Evolutionary conservation across 2,888 invertebrate species (phyloP).

Genomic region (Caenorhabditis doughertyi): DNA sequence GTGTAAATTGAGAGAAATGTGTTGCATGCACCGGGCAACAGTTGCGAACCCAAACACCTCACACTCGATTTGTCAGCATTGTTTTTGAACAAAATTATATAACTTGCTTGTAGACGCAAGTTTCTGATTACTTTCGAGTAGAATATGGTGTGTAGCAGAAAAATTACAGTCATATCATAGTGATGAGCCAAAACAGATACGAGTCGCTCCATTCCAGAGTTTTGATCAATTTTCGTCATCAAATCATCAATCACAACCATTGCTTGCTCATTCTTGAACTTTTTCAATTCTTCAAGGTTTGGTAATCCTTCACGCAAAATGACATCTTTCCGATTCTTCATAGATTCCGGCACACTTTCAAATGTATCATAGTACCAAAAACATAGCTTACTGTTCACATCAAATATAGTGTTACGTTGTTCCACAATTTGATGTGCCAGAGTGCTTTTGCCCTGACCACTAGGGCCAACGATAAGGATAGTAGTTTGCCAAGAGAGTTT

Average conservation of each 20-base stretch:
- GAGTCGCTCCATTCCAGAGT: constrained; percentile 21
- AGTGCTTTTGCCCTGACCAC: too few species aligned
- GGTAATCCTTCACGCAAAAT: constrained; percentile 29
- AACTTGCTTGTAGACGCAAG: constrained; percentile 26
- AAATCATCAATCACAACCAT: constrained; percentile 30
- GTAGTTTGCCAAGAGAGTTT: too few species aligned
- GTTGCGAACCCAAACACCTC: constrained; percentile 7
- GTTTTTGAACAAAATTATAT: constrained; percentile 39
- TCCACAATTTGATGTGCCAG: too few species aligned
- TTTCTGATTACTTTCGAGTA: constrained; percentile 40
- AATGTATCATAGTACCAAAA: too few species aligned
- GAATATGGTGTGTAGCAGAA: constrained; percentile 31
- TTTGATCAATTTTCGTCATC: constrained; percentile 32
- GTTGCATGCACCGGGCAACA: constrained; percentile 12
- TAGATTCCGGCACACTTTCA: too few species aligned
- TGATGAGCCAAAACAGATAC: constrained; percentile 41
- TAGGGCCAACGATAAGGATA: too few species aligned
- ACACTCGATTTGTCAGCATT: constrained; percentile 36
- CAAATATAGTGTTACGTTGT: too few species aligned
- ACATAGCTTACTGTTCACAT: too few species aligned
- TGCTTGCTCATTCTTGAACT: constrained; percentile 18
- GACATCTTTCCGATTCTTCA: too few species aligned
- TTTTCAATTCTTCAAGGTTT: constrained; percentile 29
- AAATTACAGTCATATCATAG: constrained; percentile 28
- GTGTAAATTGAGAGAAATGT: too few species aligned